Base-by-base conservation (phyloP, 2,113 vertebrate species). In the Ammodytes marinus region DNA sequence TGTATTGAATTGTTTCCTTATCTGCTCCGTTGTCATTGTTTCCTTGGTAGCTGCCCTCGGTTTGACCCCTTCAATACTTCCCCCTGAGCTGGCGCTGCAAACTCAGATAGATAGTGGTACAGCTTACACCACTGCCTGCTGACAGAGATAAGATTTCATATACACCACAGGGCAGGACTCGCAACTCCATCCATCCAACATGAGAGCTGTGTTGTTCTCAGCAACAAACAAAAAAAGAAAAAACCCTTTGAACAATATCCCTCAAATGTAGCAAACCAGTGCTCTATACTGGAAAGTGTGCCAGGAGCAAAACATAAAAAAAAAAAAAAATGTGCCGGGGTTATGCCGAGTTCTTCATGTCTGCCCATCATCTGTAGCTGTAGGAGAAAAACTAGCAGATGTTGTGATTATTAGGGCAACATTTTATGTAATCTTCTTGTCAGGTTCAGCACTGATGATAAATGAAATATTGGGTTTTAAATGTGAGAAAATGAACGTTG, bases 101-200 rank as follows among this genome's bases (percentile, higher is more conserved):
- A 76, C 66, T 69, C 76, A 82, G 82, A 90, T 68, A 74, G 83
- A 88, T 85, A 1, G 60, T 50, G 69, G 71, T 60, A 74, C 27
- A 82, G 80, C 75, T 54, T n/a, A 61, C 60, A 52, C 58, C 76
- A 70, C 61, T 39, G 80, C 74, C 82, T 84, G 82, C 63, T 54
- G 78, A 74, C 75, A 69, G 60, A 88, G 86, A 91, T 89, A 84
- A 89, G 85, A 79, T 79, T 85, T 91, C 88, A 85, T 60, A 85
- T 60, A 42, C 52, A 75, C 73, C 72, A 43, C 50, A 15, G 72
- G 76, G 61, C 27, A 27, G 10, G 77, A 79, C 72, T 17, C 10
- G 8, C 46, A 40, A 43, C 74, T 9, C 39, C 88, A 86, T 88
- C 82, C 69, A n/a, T 91, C 83, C 78, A 52, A 52, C 68, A 77